Evolutionary conservation across 2,888 invertebrate species (phyloP), one percentile per base, ranked within the genome.

Genomic region (Leptogaster cylindrica): DNA sequence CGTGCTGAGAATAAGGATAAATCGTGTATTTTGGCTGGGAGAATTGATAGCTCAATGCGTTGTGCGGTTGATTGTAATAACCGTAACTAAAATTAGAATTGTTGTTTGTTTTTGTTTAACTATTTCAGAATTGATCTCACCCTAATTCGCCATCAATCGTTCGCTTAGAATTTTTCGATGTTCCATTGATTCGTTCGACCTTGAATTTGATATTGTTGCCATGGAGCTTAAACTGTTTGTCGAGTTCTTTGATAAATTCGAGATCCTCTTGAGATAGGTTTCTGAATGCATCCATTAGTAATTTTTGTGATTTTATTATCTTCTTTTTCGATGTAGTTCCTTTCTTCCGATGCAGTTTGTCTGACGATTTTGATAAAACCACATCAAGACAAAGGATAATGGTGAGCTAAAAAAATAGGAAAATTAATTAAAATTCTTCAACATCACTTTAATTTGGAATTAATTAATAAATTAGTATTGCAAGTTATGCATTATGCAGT

Each of bases 131-230:
- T 8, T 7, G 28, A 18, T 28, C 72, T 14, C 12, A 91, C 67
- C 91, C 91, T 8, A 91, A 80, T 51, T 88, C 87, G 1, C 86
- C 86, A 71, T 91, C 89, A 10, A 91, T 88, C 0, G 91, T 91
- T 72, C 91, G 82, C 75, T 91, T 91, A 44, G 72, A 75, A 67
- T 75, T 79, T 44, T 77, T 77, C 16, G 72, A 48, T 10, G 78
- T 79, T 8, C 74, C 67, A 69, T 81, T 81, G 10, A 76, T 78
- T 23, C 76, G 74, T 68, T 79, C 80, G 14, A 81, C 75, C 73
- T 80, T 80, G 68, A 81, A 77, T 72, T 79, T 80, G 23, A 81
- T 75, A 68, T 78, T 78, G 44, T 79, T 77, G 12, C 81, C 81
- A 65, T 81, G 79, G 14, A 77, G 25, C 65, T 78, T 78, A 66